Evolutionary conservation across 2,888 invertebrate genomes (phyloP).

Genomic region (Sialis lutaria): DNA sequence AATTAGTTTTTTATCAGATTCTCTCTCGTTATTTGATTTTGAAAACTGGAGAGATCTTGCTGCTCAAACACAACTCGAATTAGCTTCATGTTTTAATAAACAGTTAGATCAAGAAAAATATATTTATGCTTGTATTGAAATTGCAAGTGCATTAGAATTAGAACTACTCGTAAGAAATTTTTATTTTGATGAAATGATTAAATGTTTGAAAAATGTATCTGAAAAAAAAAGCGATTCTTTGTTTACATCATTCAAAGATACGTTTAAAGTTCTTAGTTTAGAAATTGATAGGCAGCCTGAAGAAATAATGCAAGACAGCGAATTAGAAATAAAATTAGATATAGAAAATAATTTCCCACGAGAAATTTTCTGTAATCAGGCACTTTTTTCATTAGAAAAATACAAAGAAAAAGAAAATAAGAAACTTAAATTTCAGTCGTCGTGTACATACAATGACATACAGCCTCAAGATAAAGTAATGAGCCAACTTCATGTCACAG

Average conservation of each 20-base stretch:
- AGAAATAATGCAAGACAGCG: constrained; percentile 37
- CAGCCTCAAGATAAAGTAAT: constrained; percentile 40
- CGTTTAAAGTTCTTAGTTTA: constrained; percentile 27
- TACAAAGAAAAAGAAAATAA: neutral
- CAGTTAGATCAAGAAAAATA: constrained; percentile 61
- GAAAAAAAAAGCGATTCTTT: constrained; percentile 16
- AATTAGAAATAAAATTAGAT: constrained; percentile 33
- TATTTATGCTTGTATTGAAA: constrained; percentile 41
- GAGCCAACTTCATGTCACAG: constrained; percentile 43
- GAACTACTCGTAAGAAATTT: constrained; percentile 55
- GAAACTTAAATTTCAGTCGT: neutral
- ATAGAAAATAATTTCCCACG: constrained; percentile 44
- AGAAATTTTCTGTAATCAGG: constrained; percentile 42
- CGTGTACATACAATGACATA: constrained; percentile 24
- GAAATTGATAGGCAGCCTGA: constrained; percentile 16
- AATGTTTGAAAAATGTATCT: constrained; percentile 35
- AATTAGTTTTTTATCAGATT: constrained; percentile 73
- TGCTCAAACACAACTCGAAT: constrained; percentile 63
- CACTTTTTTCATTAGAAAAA: constrained; percentile 44
- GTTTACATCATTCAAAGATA: constrained; percentile 23
- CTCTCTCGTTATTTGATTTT: constrained; percentile 67
- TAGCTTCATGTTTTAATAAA: constrained; percentile 69
- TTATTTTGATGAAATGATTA: constrained; percentile 72
- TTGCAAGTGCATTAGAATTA: constrained; percentile 58
- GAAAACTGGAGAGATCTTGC: constrained; percentile 78